Evolutionary conservation across 1,140 invertebrate genomes (phyloP), one percentile per base, ranked within the genome.

Genomic region (Drosophila watanabei): DNA sequence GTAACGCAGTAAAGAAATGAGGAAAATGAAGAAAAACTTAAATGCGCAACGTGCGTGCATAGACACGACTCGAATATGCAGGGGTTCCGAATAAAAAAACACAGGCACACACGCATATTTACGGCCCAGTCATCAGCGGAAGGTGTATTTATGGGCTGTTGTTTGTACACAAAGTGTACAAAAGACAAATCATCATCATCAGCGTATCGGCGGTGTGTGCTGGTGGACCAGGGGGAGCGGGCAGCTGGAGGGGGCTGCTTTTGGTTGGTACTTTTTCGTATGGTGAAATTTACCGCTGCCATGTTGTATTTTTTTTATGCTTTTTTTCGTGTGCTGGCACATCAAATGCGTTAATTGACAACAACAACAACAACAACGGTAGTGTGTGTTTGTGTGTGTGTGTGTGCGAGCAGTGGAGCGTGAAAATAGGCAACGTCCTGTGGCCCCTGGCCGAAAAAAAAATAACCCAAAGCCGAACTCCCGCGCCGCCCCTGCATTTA

Each of bases 341-440:
- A 82, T 81, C 68, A 87, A 87, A 87, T 78, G 69, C 78, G 80
- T 85, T 81, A 88, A 88, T 89, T 88, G 81, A 85, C 75, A 81
- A 88, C 65, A 80, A 83, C 69, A 80, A 83, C 69, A 80, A 87
- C 64, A 80, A 77, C 20, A 58, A 51, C 54, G 2, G 20, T 37
- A 16, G 33, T 49, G 45, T 76, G 41, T 56, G 30, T 13, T 1
- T 24, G 24, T 24, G 24, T 24, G 24, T 35, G 28, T 51, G 41
- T 60, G 33, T 33, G 35, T 64, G 54, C 43, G 60, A 41, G 79
- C 70, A 78, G 66, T 41, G 60, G 51, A 81, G 78, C 80, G 81
- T 81, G 81, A 69, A 84, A 79, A 88, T 84, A 75, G 63, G 65
- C 66, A 77, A 78, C 80, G 80, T 83, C 80, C 80, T 82, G 73